Conservation (phyloP, 1,140 invertebrate genomes). For the Drosophila parabipectinata region DNA sequence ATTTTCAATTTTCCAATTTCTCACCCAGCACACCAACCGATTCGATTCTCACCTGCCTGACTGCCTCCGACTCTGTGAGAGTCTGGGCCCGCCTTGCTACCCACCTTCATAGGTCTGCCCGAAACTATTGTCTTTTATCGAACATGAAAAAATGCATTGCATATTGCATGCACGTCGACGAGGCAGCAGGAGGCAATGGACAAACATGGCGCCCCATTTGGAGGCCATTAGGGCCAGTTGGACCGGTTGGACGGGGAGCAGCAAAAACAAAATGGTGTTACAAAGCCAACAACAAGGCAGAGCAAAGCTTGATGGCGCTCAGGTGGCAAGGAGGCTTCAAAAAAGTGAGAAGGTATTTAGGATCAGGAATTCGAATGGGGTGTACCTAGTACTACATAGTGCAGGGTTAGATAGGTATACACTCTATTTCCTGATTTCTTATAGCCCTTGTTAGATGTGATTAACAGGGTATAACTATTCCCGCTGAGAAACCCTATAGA, state of each 20-base stretch:
- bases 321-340: constrained; percentile 17
- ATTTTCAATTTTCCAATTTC: constrained; percentile 81
- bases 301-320: constrained; percentile 15
- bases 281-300: constrained; percentile 36
- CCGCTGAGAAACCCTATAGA: constrained; percentile 22
- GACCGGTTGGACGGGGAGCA: constrained; percentile 7
- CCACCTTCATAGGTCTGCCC: not conserved
- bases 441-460: not conserved
- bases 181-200: constrained; percentile 18
- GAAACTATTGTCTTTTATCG: constrained; percentile 71
- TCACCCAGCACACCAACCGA: constrained; percentile 42
- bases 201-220: constrained; percentile 69
- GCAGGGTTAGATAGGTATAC: too few species aligned
- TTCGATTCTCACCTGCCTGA: constrained; percentile 49
- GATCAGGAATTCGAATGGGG: not conserved
- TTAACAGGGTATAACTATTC: constrained; percentile 9
- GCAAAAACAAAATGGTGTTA: constrained; percentile 55
- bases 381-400: not conserved
- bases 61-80: not conserved
- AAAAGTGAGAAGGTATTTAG: not conserved
- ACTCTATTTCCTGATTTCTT: not conserved
- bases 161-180: constrained; percentile 46
- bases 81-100: not conserved
- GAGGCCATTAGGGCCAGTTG: constrained; percentile 59
- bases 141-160: constrained; percentile 76